Evolutionary conservation across 2,888 invertebrate genomes (phyloP), one percentile per base, ranked within the genome.

Genomic region (Seladonia tumulorum): DNA sequence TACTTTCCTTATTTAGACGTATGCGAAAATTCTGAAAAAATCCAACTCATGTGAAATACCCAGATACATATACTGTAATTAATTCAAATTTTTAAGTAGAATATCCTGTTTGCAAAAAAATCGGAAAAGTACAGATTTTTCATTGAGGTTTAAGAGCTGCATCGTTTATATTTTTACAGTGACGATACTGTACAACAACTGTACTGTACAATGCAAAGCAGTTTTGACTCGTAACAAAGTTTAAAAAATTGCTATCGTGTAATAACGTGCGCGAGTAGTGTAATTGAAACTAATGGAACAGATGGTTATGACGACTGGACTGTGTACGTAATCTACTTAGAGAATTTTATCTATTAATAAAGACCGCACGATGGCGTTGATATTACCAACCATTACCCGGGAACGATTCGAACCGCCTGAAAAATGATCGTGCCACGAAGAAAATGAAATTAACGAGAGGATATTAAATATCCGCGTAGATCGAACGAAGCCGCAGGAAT

Each of bases 391-490:
- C 42, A 81, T 81, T 83, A 81, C 82, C 70, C 82, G 57, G 22
- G 47, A 60, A 74, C 73, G 25, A 74, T 80, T 66, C 57, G 47
- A 18, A 45, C 49, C 12, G 53, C 29, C 53, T 83, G 83, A 83
- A 83, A 83, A 83, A 83, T 83, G 71, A 63, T 39, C 71, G 42
- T 53, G 49, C 81, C 81, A 81, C 63, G 39, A 49, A 81, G 70
- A 81, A 75, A 81, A 83, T 83, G 75, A 81, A 75, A 83, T 83
- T 81, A 81, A 83, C 75, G 83, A 71, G 49, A n/a, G 16, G 29
- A 7, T 70, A 76, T 81, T 83, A 81, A 81, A 75, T 83, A 47
- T 53, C 68, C 74, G 12, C 74, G 60, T 60, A 75, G 75, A 81
- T 82, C 81, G 82, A 75, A 70, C 60, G 57, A 49, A 60, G 57